Evolutionary conservation across 2,797 vertebrate species (phyloP), one percentile per base, ranked within the genome.

Genomic region (Notolepis coatsorum): DNA sequence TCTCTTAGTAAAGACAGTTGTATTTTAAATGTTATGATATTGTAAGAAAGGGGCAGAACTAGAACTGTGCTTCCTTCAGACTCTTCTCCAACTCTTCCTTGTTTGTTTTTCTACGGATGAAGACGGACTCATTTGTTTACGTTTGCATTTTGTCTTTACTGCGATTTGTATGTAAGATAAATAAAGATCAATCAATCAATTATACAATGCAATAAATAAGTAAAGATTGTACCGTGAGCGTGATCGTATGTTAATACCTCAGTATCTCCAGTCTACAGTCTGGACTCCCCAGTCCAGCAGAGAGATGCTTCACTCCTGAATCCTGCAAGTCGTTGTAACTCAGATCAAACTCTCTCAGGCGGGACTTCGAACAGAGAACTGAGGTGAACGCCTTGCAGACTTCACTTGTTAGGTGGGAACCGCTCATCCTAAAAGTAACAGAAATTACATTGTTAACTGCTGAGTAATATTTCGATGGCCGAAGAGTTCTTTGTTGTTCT

Each of bases 341-440:
- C 15, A 58, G 37, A 21, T 61, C 28, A 3, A 71, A 53, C 21
- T 37, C 25, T 52, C 39, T 65, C 39, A 70, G 25, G 12, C 53
- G 50, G 15, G 38, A 46, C 37, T 56, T 43, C 0, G 67, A 75
- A 15, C 56, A 48, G n/a, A 75, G 72, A 53, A 52, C 28, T 15
- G 56, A 48, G 5, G 51, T 57, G 23, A 70, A 38, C 23, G 61
- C 62, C 24, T 62, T 31, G 7, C 58, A 67, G 47, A 38, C 60
- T 46, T 51, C 43, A 46, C 51, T 56, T 51, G 33, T 65, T 24
- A 72, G 35, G 33, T 18, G 6, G 35, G 62, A 72, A 13, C 39
- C 41, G 31, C 3, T 15, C 57, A 72, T 56, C 9, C 69, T 72
- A 38, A 5, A 60, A 35, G 7, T 37, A 35, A n/a, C 17, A 0